Base-by-base conservation (phyloP, 2,888 invertebrate species). In the Euproctis similis region DNA sequence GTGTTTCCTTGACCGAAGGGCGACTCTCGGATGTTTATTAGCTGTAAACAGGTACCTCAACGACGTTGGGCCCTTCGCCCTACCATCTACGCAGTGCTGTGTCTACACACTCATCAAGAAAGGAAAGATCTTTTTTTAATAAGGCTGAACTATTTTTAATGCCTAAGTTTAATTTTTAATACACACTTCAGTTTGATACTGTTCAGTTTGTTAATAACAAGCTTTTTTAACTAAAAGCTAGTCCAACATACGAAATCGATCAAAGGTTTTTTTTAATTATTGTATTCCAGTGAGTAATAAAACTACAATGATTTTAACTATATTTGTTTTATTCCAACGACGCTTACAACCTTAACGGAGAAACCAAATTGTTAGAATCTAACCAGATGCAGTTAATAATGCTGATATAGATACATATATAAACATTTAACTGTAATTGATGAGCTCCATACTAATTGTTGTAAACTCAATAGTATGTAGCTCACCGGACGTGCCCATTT, bases 121-220 rank as follows among this genome's bases (percentile, higher is more conserved):
- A 67, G 69, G 70, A 75, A 74, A 70, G 71, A 76, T 78, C 76
- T 82, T 81, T 50, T 77, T 82, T 81, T 76, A 57, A 84, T 84
- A 84, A 84, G 84, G 84, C 84, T 84, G 84, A 84, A 73, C 71
- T 62, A 74, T 80, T 73, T 53, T 70, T 78, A 72, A 70, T 66
- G 72, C 69, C 72, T 77, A 80, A 76, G 75, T 78, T 62, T 72
- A 76, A 73, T 76, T 68, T n/a, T 76, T 77, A 77, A 70, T 69
- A 59, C n/a, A n/a, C n/a, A n/a, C n/a, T 59, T 69, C 67, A 48
- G 49, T 64, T 66, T 64, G 68, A 61, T 75, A 75, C 77, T 37
- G 45, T 49, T 73, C 76, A 74, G 70, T 69, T 76, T 68, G 10
- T 21, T n/a, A 11, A 10, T 51, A 37, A 52, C 65, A 69, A 60